Evolutionary conservation across 2,797 vertebrate genomes (phyloP).

Genomic region (Pyrocephalus nanus): DNA sequence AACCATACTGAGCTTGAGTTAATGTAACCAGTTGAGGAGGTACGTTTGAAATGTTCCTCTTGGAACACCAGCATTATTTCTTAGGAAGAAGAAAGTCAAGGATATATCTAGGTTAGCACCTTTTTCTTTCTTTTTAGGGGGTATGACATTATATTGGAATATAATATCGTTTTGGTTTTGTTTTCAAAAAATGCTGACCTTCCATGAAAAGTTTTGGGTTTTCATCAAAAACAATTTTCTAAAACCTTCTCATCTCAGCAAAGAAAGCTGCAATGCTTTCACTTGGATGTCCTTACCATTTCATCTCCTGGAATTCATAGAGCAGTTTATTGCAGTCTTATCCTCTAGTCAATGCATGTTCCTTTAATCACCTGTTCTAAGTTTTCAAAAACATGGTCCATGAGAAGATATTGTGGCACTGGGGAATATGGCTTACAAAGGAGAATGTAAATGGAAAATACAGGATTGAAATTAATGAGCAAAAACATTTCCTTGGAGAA

Average conservation of each 20-base stretch:
- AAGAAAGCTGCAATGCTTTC: neutral
- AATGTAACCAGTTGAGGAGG: neutral
- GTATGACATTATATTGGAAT: neutral
- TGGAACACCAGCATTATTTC: neutral
- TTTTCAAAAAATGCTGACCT: neutral
- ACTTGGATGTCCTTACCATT: neutral
- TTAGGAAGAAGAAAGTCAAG: neutral
- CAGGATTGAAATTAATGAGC: neutral
- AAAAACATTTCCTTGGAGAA: neutral
- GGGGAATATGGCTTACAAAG: neutral
- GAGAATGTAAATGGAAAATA: neutral
- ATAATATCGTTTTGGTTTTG: neutral
- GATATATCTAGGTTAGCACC: neutral
- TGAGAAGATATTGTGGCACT: neutral
- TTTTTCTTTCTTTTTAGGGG: neutral
- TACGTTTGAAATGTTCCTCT: neutral
- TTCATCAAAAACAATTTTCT: neutral
- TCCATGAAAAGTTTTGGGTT: neutral
- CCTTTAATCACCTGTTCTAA: neutral
- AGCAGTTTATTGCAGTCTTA: neutral
- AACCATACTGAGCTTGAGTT: neutral
- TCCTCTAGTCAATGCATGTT: neutral
- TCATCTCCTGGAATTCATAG: neutral
- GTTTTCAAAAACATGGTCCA: neutral
- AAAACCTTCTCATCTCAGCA: neutral